A percentile compares a stretch with the other conserved stretches of the same genome.
Conservation (phyloP, 2,797 vertebrate species). For the Scolopax rusticola region DNA sequence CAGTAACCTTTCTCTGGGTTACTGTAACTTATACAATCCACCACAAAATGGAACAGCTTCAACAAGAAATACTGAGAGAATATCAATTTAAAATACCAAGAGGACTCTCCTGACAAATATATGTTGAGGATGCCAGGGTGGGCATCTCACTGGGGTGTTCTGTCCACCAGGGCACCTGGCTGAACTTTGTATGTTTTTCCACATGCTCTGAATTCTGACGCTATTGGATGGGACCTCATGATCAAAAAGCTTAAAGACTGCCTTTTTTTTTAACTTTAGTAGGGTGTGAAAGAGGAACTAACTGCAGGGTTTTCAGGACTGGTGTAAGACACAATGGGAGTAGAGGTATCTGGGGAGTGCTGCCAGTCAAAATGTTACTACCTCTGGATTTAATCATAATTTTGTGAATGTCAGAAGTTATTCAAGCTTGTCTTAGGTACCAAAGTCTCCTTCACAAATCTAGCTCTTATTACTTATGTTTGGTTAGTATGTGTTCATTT, state of each 20-base stretch:
- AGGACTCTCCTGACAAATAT: background rate
- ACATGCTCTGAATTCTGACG: background rate
- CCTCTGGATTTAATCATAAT: background rate
- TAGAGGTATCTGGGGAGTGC: background rate
- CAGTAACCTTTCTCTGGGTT: background rate
- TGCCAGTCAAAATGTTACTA: background rate
- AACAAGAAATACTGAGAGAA: background rate
- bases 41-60: background rate
- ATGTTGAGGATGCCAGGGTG: background rate
- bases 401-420: background rate
- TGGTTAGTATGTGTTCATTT: background rate
- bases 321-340: background rate
- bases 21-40: background rate
- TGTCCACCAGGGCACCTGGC: rapidly evolving
- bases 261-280: background rate
- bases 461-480: background rate
- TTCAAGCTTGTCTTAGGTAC: background rate
- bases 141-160: background rate
- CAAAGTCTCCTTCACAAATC: background rate
- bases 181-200: background rate
- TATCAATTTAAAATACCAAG: background rate
- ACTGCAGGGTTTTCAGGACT: background rate
- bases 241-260: background rate
- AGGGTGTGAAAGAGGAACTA: background rate
- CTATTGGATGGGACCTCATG: background rate